Base-by-base conservation (phyloP, 2,888 invertebrate genomes). In the Sabatieria punctata region DNA sequence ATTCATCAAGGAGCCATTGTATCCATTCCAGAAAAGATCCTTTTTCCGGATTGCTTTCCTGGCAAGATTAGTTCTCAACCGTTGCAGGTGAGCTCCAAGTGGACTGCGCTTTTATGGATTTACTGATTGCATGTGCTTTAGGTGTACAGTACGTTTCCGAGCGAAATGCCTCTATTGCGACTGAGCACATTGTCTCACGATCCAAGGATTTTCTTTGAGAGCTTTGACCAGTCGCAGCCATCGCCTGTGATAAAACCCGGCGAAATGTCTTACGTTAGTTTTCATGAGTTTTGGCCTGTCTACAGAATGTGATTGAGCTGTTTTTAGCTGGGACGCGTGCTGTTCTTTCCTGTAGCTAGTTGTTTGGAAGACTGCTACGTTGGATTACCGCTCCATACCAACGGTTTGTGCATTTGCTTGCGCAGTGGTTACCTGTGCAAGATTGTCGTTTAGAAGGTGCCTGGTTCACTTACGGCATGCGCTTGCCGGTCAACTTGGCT, bases 31-130 rank as follows among this genome's bases (percentile, higher is more conserved):
- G 76, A 77, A 57, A 72, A 75, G 58, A 68, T 84, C 27, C 71
- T 77, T 43, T 80, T 84, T 64, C 76, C 77, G 52, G 77, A 80
- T 64, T 81, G 80, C 60, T 85, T 82, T 73, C 85, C 82, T 51
- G 82, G 79, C 52, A 82, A 80, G 67, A 74, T 79, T 54, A 82
- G 82, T 61, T 74, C 75, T 43, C 77, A 80, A 58, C 78, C 80
- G 56, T 70, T 91, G 51, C 76, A 77, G 62, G 75, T 11, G 8
- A 11, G 15, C 8, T 30, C 30, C 15, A 30, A 30, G 8, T 15
- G 30, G 30, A 11, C 30, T 30, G 30, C 30, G 15, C 30, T 43
- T 23, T 18, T 23, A 35, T 43, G 19, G 4, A 13, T 15, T 23
- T 23, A 44, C 30, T 45, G 21, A 44, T 45, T 11, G 8, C 23